Conservation (phyloP, 2,797 vertebrate species). For the Amniataba percoides region DNA sequence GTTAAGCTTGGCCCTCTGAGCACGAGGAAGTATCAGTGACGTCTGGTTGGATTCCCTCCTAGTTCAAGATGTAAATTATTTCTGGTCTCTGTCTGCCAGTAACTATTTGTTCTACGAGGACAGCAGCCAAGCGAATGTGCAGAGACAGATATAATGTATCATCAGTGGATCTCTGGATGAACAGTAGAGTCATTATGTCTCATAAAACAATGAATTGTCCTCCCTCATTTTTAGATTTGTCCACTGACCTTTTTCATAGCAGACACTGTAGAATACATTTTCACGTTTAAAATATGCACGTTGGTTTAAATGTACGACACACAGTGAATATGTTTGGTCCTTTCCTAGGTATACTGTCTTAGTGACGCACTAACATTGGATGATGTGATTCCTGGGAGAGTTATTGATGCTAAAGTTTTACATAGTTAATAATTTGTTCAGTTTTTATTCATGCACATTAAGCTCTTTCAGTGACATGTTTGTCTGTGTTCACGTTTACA, state of each 20-base stretch:
- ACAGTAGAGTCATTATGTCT: not conserved
- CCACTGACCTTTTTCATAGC: not conserved
- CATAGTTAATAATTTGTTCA: not conserved
- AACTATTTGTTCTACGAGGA: not conserved
- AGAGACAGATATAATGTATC: not conserved
- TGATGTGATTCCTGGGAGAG: not conserved
- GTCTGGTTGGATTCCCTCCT: not conserved
- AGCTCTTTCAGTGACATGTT: not conserved
- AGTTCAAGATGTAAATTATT: not conserved
- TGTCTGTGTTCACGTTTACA: not conserved
- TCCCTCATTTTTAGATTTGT: not conserved
- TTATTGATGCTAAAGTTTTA: not conserved
- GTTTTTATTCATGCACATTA: no score
- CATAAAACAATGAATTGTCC: not conserved
- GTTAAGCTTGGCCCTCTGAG: not conserved
- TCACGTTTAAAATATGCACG: not conserved
- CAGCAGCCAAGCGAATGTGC: not conserved
- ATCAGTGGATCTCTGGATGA: not conserved
- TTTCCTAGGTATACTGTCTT: no score
- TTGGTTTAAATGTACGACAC: not conserved
- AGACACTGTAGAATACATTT: not conserved
- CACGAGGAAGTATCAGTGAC: slow-evolving; percentile 2
- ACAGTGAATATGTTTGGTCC: not conserved
- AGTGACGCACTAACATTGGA: no score
- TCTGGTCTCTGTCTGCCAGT: not conserved